Conservation (phyloP, 2,113 vertebrate species). For the Neodontobutis hainanensis region DNA sequence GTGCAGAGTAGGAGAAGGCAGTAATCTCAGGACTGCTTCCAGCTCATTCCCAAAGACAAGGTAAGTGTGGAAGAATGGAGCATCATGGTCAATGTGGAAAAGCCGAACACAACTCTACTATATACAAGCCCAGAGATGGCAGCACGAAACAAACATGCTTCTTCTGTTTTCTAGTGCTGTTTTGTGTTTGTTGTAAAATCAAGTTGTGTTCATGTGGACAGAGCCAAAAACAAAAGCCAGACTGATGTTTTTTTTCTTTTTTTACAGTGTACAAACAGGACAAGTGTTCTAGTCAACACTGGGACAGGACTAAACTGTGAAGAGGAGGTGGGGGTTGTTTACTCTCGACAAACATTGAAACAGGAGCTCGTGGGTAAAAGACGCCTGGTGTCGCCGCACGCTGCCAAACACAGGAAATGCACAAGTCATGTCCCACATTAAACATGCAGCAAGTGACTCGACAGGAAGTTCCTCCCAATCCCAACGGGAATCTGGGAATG, state of each 20-base stretch:
- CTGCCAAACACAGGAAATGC: conserved; percentile 57
- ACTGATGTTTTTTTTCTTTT: background rate
- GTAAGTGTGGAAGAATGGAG: no score
- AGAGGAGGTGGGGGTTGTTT: conserved; percentile 23
- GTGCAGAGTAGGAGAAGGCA: no score
- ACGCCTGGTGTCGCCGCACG: background rate
- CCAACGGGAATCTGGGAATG: background rate
- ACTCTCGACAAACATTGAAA: conserved; percentile 26
- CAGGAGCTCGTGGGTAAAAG: conserved; percentile 28
- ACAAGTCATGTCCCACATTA: conserved; percentile 60
- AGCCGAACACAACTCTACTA: no score
- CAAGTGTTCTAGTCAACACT: background rate
- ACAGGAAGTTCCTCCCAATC: conserved; percentile 49
- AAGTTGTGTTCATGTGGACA: no score
- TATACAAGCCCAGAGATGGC: no score
- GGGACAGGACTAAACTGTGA: background rate
- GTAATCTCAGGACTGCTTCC: no score
- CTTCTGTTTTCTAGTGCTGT: no score
- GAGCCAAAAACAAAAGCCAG: no score
- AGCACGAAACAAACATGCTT: no score
- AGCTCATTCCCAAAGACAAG: no score
- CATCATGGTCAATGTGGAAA: no score
- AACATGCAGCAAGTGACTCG: conserved; percentile 59
- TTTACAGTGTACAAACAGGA: background rate
- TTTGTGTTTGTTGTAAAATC: no score